Conservation (phyloP, 2,888 invertebrate genomes). For the Trachelus stipa region DNA sequence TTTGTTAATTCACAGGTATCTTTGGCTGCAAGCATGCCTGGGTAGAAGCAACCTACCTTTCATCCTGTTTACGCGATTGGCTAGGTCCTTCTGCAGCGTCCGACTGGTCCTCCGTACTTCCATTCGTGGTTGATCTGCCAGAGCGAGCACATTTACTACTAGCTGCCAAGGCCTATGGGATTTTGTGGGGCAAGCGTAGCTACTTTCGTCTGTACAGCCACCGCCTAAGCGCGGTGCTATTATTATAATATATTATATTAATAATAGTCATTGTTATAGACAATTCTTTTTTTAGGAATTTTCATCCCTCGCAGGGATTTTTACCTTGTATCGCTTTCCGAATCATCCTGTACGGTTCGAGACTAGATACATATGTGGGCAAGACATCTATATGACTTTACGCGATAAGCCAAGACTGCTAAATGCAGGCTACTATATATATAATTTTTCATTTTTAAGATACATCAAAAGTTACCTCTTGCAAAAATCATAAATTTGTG, state of each 20-base stretch:
- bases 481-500: not conserved
- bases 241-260: not conserved
- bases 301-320: not conserved
- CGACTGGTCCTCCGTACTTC: constrained; percentile 40
- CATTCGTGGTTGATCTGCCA: constrained; percentile 52
- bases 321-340: not conserved
- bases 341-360: not conserved
- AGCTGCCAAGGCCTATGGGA: constrained; percentile 27
- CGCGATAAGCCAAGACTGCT: not conserved
- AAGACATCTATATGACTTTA: not conserved
- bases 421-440: not conserved
- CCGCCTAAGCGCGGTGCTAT: constrained; percentile 10
- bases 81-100: constrained; percentile 51
- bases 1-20: not conserved
- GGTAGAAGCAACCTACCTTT: constrained; percentile 46
- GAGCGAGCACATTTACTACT: constrained; percentile 60
- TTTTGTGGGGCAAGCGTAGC: constrained; percentile 18
- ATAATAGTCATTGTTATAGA: not conserved
- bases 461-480: not conserved
- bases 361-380: not conserved
- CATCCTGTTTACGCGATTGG: constrained; percentile 27
- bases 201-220: constrained; percentile 21
- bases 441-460: not conserved
- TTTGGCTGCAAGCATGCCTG: constrained; percentile 17
- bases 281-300: not conserved